A percentile compares a stretch with the other conserved stretches of the same genome.
Evolutionary conservation across 2,797 vertebrate genomes (phyloP).

Genomic region (Xerus rutilus): DNA sequence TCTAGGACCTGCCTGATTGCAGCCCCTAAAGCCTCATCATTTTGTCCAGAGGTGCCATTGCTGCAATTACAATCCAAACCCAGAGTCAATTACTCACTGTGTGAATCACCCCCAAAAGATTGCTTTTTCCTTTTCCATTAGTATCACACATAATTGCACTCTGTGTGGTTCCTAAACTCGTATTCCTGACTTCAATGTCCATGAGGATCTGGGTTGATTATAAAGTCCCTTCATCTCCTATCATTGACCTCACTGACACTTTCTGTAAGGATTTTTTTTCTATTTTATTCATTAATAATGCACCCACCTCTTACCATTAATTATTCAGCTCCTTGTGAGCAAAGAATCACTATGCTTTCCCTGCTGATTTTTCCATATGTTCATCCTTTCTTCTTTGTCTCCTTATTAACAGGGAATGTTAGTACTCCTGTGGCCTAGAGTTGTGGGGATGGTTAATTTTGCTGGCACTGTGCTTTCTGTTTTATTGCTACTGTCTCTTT

Average conservation of each 20-base stretch:
- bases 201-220: slow-evolving; percentile 68
- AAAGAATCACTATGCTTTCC: slow-evolving; percentile 73
- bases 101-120: slow-evolving; percentile 84
- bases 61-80: slow-evolving; percentile 83
- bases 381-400: slow-evolving; percentile 61
- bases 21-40: slow-evolving; percentile 78
- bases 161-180: slow-evolving; percentile 83
- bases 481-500: not conserved
- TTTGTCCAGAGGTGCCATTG: slow-evolving; percentile 82
- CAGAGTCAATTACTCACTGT: slow-evolving; percentile 84
- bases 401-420: slow-evolving; percentile 63
- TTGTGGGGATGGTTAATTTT: slow-evolving; percentile 48
- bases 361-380: slow-evolving; percentile 81
- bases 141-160: slow-evolving; percentile 84
- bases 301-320: slow-evolving; percentile 59
- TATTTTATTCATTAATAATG: slow-evolving; percentile 67
- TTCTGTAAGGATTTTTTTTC: slow-evolving; percentile 52
- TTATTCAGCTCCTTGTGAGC: slow-evolving; percentile 76
- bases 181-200: slow-evolving; percentile 75
- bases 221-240: slow-evolving; percentile 71
- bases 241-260: slow-evolving; percentile 70
- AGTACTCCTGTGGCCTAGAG: slow-evolving; percentile 4
- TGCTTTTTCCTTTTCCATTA: slow-evolving; percentile 85
- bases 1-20: slow-evolving; percentile 77
- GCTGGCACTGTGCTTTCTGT: slow-evolving; percentile 34